Base-by-base conservation (phyloP, 2,113 vertebrate genomes). In the Dinomys branickii region DNA sequence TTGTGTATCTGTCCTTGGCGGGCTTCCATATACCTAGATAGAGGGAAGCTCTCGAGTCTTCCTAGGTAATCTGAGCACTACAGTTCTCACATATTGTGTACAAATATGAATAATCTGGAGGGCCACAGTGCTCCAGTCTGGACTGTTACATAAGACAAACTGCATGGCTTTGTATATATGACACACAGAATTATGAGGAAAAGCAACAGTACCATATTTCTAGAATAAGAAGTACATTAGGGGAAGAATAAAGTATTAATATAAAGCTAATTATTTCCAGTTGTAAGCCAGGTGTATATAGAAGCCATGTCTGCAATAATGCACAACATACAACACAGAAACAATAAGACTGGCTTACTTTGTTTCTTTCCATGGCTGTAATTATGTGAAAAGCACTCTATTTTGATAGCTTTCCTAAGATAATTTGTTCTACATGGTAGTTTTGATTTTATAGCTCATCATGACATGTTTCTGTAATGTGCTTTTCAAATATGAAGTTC, bases 401-500 rank as follows among this genome's bases (percentile, higher is more conserved):
- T 75, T 94, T 69, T 69, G 61, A 81, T 0, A 2, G 71, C 63
- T 96, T 90, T 95, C 58, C 84, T 90, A 84, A 83, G 63, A 95
- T 90, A 63, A 82, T 85, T 75, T 41, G 92, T 75, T 94, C 96
- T 88, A 91, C 17, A 30, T 63, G 41, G 63, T 67, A 93, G 67
- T 84, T 86, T 93, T 91, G 30, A 91, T 83, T 98, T 95, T 88
- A 94, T 38, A 92, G 77, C 26, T 92, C 35, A 71, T 52, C 50
- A 94, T 30, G 89, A 95, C 95, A 92, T 44, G 83, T 75, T 93
- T 95, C 88, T 91, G 56, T 77, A 73, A 73, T 78, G 80, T 69
- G 77, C 78, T 96, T 94, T 88, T 65, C 80, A 96, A 96, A 92
- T 85, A 90, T 89, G 44, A 97, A 86, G 56, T 58, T 94, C 19